These are phyloP conservation scores for Gallinago undulata DNA, from an alignment of 2,113 vertebrate species.

Conservation along the genomic window DNA sequence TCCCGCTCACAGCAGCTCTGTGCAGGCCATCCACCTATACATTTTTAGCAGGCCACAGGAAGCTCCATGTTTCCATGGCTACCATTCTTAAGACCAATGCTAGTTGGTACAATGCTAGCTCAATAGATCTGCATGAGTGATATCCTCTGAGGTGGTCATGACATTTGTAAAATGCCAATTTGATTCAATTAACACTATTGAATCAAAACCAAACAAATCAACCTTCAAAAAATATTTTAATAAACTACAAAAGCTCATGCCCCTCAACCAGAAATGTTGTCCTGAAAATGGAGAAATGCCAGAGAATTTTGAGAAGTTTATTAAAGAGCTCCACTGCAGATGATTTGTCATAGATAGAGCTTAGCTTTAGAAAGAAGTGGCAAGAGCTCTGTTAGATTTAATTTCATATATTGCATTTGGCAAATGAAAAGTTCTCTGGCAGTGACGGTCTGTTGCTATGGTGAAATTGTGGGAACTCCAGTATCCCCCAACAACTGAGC, in stretches of 20 bases:
- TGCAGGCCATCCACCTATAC: neutral
- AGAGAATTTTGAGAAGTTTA: neutral
- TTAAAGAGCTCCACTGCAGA: neutral
- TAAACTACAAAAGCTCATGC: neutral
- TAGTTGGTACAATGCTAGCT: neutral
- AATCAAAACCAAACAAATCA: neutral
- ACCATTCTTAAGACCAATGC: neutral
- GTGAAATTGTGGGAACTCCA: neutral
- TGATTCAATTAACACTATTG: neutral
- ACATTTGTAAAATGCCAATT: slow-evolving; percentile 24
- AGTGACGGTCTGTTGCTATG: neutral
- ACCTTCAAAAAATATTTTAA: neutral
- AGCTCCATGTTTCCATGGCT: neutral
- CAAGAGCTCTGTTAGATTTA: neutral
- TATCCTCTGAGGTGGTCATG: neutral
- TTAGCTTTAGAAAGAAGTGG: neutral
- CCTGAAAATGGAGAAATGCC: neutral
- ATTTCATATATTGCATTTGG: slow-evolving; percentile 9
- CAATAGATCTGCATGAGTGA: neutral
- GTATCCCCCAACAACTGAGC: neutral
- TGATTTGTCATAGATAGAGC: neutral
- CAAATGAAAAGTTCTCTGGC: neutral
- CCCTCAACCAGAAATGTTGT: neutral
- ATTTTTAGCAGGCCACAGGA: neutral
- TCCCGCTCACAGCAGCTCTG: neutral